These are phyloP conservation scores for Sternotherus odoratus DNA, from an alignment of 2,797 vertebrate genomes.

Conservation along the genomic window DNA sequence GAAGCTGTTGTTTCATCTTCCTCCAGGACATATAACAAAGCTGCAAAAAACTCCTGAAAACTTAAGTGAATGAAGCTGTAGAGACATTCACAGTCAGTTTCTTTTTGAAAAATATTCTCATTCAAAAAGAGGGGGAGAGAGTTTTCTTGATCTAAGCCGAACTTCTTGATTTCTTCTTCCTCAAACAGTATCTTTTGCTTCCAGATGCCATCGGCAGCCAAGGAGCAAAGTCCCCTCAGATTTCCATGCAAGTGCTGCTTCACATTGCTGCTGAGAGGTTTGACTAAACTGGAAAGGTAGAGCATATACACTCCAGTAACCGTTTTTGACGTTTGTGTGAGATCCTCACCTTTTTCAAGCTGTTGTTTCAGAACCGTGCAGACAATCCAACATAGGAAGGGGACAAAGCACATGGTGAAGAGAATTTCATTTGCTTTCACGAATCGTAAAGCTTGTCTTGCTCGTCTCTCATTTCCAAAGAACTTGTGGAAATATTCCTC, in stretches of 20 bases:
- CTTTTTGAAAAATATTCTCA: too few relatives aligned
- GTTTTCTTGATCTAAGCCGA: neutral
- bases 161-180: neutral
- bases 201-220: slow-evolving; percentile 21
- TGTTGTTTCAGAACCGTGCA: rapidly evolving
- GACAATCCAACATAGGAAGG: neutral
- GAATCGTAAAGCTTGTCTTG: neutral
- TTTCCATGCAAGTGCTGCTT: neutral
- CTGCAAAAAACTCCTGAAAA: too few relatives aligned
- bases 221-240: slow-evolving; percentile 11
- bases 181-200: neutral
- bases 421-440: too few relatives aligned
- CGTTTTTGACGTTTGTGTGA: neutral
- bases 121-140: neutral
- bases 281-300: neutral
- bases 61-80: too few relatives aligned
- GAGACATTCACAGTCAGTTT: too few relatives aligned
- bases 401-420: too few relatives aligned
- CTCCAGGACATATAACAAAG: too few relatives aligned
- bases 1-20: neutral
- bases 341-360: neutral
- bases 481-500: slow-evolving; percentile 21
- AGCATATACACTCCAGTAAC: neutral
- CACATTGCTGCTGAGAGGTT: neutral
- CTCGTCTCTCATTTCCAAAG: slow-evolving; percentile 3